Evolutionary conservation across 2,797 vertebrate species (phyloP), one percentile per base, ranked within the genome.

Genomic region (Etheostoma perlongum): DNA sequence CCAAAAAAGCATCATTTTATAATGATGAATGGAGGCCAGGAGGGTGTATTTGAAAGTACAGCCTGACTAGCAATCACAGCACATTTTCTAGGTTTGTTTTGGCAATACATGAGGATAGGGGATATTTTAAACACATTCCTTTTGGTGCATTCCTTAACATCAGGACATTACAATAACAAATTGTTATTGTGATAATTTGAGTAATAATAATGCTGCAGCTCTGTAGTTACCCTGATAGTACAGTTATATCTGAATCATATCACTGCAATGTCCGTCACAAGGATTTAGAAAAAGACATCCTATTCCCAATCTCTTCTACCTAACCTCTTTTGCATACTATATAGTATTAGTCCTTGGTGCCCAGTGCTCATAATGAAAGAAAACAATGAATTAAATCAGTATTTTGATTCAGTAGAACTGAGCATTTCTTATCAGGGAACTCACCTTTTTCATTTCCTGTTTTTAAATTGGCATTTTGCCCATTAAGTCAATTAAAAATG

Each of bases 401-500:
- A 72, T 78, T 88, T 80, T 81, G 69, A 78, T 53, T 86, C 52
- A 16, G 66, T 57, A 67, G 72, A 78, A 81, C 59, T 65, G 48
- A 82, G 68, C 21, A 46, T 76, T 74, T 74, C 63, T 81, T 88
- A 91, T 91, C 83, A 76, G 55, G 46, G 46, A 72, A 86, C 52
- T 73, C 79, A 75, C 81, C 80, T 62, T 62, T 82, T 81, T 86
- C 65, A 88, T 90, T 87, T 57, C 51, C 66, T 80, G 55, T 77
- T 78, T 89, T 77, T 82, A 90, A 92, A 91, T 87, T 91, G 78
- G 6, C 72, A 86, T 84, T 87, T 84, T 74, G 69, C 77, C 72
- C 69, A 87, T 80, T 84, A 85, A 79, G 76, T 82, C 76, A 88
- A 89, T 91, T 89, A 86, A 86, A 87, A 85, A 88, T 72, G 54